phyloP scores from a whole-genome alignment of 2,113 vertebrate species.

The Thomomys bottae region DNA sequence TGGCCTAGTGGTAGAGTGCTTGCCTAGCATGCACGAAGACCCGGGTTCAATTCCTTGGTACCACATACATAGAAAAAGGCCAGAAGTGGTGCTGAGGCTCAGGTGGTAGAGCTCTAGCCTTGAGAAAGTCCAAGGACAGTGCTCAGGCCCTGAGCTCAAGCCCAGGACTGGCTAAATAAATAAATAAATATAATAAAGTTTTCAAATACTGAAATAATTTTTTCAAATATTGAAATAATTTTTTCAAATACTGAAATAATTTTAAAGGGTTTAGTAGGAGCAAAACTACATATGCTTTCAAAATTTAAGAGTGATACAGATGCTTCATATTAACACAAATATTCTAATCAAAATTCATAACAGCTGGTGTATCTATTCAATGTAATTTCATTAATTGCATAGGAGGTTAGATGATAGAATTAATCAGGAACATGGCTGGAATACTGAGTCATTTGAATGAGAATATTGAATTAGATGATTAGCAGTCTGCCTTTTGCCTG shows the following conservation, averaged over 20 bases:
- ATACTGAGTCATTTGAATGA: conserved; percentile 64
- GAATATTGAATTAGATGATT: conserved; percentile 70
- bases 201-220: too few relatives aligned
- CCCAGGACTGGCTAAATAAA: too few relatives aligned
- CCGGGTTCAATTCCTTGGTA: too few relatives aligned
- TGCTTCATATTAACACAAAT: not conserved
- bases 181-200: too few relatives aligned
- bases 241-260: not conserved
- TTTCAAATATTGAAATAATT: too few relatives aligned
- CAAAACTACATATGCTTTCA: not conserved
- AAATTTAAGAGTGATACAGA: not conserved
- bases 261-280: not conserved
- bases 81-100: too few relatives aligned
- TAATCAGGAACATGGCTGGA: conserved; percentile 62
- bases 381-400: conserved; percentile 64
- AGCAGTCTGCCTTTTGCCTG: conserved; percentile 57
- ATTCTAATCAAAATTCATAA: conserved; percentile 51
- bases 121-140: too few relatives aligned
- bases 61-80: too few relatives aligned
- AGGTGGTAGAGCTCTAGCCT: too few relatives aligned
- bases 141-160: too few relatives aligned
- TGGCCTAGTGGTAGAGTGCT: too few relatives aligned
- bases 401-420: conserved; percentile 47
- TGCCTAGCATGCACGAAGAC: too few relatives aligned
- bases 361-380: conserved; percentile 57